Evolutionary conservation across 2,113 vertebrate genomes (phyloP).

Genomic region (Alosa alosa): DNA sequence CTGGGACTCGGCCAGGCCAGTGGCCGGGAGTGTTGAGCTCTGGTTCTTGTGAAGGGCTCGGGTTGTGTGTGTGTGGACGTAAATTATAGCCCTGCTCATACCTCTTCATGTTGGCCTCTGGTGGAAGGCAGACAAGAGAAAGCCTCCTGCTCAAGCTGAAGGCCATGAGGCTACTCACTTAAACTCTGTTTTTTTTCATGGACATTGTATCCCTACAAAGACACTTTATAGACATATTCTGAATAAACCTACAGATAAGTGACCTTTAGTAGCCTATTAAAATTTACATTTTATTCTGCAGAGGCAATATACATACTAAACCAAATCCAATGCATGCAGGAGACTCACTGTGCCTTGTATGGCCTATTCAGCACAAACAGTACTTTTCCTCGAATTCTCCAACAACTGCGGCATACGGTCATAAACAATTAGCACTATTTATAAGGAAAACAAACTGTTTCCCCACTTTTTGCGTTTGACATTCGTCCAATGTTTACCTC

Average conservation of each 20-base stretch:
- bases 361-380: background rate
- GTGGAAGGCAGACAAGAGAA: background rate
- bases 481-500: background rate
- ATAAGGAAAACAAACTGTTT: background rate
- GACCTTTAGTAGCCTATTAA: conserved; percentile 1
- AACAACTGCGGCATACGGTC: too few relatives aligned
- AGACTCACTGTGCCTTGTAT: background rate
- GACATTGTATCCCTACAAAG: too few relatives aligned
- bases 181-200: background rate
- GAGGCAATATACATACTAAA: background rate
- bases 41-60: conserved; percentile 5
- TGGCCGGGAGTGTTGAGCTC: background rate
- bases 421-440: background rate
- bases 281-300: too few relatives aligned
- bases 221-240: background rate
- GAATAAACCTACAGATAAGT: background rate
- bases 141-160: background rate
- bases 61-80: background rate
- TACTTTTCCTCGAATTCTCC: background rate
- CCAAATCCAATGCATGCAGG: background rate
- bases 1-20: background rate
- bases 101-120: background rate
- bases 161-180: background rate
- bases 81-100: conserved; percentile 3
- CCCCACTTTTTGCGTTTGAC: background rate